Evolutionary conservation across 1,140 invertebrate genomes (phyloP).

Genomic region (Zophobas morio): DNA sequence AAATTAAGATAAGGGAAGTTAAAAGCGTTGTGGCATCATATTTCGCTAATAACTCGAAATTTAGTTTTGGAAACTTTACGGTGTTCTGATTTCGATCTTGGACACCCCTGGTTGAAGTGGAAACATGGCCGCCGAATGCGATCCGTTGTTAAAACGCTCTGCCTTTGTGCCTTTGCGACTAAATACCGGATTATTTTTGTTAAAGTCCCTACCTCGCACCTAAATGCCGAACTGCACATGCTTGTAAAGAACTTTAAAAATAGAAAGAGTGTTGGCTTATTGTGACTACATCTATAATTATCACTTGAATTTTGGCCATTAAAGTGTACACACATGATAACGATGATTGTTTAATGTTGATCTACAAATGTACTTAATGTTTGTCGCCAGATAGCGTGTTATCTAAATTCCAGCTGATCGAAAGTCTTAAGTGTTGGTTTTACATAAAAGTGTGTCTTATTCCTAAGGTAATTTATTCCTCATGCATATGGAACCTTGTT

Average conservation of each 20-base stretch:
- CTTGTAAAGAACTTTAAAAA: not conserved
- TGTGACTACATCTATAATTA: not conserved
- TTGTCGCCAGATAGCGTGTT: no score
- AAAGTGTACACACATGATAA: no score
- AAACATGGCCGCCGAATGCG: conserved; percentile 51
- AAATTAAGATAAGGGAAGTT: no score
- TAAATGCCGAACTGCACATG: not conserved
- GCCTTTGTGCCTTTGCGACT: conserved; percentile 56
- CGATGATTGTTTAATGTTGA: no score
- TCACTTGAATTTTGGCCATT: not conserved
- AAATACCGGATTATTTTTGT: conserved; percentile 56
- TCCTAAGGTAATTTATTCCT: no score
- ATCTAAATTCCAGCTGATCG: no score
- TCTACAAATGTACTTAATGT: no score
- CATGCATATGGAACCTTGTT: not conserved
- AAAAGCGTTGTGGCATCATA: no score
- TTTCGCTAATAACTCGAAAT: no score
- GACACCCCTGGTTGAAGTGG: conserved; percentile 46
- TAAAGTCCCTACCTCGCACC: conserved; percentile 18
- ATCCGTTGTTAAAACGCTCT: conserved; percentile 50
- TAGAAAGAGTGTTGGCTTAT: not conserved
- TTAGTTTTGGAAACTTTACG: not conserved
- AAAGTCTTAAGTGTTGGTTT: not conserved
- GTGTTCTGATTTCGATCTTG: conserved; percentile 16
- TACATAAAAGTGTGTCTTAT: not conserved